Percentiles rank a stretch among this genome's conserved stretches.
Conservation (phyloP, 2,888 invertebrate species). For the Hofmannophila pseudospretella region DNA sequence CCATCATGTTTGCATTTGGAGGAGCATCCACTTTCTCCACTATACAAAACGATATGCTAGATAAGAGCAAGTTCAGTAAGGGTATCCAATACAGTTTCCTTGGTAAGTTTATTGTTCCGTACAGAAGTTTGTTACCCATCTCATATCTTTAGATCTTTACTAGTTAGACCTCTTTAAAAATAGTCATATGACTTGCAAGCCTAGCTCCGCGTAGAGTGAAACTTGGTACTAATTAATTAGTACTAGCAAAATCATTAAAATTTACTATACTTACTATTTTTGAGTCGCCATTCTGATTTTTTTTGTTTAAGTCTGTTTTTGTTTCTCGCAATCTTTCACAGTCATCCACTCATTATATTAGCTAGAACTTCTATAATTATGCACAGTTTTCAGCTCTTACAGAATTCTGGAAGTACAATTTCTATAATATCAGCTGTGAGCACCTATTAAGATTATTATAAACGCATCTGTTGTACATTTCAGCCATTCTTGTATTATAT, state of each 20-base stretch:
- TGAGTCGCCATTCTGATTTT: no score
- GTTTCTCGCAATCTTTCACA: no score
- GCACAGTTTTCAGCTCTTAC: neutral
- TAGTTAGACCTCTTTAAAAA: neutral
- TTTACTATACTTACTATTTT: no score
- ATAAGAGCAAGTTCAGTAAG: slow-evolving; percentile 80
- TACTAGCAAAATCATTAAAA: no score
- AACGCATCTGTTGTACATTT: slow-evolving; percentile 13
- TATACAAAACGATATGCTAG: slow-evolving; percentile 86
- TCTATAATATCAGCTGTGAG: neutral
- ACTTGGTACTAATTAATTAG: neutral
- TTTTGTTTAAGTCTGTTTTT: no score
- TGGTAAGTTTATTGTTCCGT: slow-evolving; percentile 61
- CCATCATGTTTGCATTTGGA: slow-evolving; percentile 84
- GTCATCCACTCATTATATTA: no score
- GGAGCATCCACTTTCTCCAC: slow-evolving; percentile 88
- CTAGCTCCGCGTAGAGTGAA: neutral
- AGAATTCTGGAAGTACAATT: neutral
- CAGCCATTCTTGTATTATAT: slow-evolving; percentile 77
- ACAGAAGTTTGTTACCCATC: neutral
- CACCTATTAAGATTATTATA: neutral
- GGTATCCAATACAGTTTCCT: slow-evolving; percentile 80
- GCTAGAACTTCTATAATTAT: neutral
- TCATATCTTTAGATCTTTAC: neutral
- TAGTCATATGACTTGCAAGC: neutral